A percentile compares a stretch with the other conserved stretches of the same genome.
These are phyloP conservation scores for Tipula lateralis DNA, from an alignment of 2,888 invertebrate genomes.

Conservation along the genomic window DNA sequence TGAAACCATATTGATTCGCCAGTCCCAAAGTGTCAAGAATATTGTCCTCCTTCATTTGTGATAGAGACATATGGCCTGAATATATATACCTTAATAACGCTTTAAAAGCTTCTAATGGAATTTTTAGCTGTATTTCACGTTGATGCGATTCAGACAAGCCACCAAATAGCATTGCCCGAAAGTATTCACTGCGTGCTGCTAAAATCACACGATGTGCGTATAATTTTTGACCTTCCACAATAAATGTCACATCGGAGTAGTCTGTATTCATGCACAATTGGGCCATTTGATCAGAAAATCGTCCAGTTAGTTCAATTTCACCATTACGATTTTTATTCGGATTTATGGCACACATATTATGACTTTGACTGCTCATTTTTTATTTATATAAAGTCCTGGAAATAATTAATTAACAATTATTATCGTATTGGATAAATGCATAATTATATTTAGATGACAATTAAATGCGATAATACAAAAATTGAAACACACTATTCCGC, in stretches of 20 bases:
- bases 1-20: slow-evolving; percentile 94
- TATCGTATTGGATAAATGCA: neutral
- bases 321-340: slow-evolving; percentile 52
- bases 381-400: neutral
- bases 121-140: slow-evolving; percentile 78
- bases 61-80: slow-evolving; percentile 71
- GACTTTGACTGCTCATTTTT: slow-evolving; percentile 48
- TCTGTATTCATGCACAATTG: slow-evolving; percentile 79
- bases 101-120: slow-evolving; percentile 79
- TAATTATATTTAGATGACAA: neutral
- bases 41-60: slow-evolving; percentile 62
- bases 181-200: slow-evolving; percentile 94
- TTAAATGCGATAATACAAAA: neutral
- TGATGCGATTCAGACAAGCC: slow-evolving; percentile 71
- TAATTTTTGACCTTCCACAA: slow-evolving; percentile 66
- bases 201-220: slow-evolving; percentile 66
- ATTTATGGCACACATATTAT: slow-evolving; percentile 52
- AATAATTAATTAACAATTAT: neutral
- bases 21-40: slow-evolving; percentile 73
- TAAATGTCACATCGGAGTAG: slow-evolving; percentile 83
- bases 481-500: neutral
- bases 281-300: slow-evolving; percentile 81
- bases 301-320: slow-evolving; percentile 59
- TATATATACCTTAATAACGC: slow-evolving; percentile 93
- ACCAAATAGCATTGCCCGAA: slow-evolving; percentile 76